phyloP scores from a whole-genome alignment of 2,113 vertebrate species.

The Phoenicopterus ruber region DNA sequence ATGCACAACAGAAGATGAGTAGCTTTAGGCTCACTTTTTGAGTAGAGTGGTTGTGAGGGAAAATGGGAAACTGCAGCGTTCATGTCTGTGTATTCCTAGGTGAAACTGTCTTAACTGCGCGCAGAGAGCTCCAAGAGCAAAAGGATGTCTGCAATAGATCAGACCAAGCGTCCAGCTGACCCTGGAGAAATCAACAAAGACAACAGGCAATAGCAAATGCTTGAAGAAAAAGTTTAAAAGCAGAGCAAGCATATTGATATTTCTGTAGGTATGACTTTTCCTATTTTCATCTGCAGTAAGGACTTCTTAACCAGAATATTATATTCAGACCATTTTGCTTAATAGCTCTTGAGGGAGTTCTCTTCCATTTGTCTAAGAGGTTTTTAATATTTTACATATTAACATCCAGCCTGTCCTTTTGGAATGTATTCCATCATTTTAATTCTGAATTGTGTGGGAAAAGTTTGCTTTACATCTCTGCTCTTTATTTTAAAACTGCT shows the following conservation, averaged over 20 bases:
- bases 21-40: background rate
- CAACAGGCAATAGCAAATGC: background rate
- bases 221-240: background rate
- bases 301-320: background rate
- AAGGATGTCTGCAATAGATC: background rate
- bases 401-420: slow-evolving; percentile 26
- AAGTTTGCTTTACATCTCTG: background rate
- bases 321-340: background rate
- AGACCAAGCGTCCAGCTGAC: background rate
- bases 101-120: background rate
- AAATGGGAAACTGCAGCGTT: background rate
- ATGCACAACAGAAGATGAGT: background rate
- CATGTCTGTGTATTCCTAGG: background rate
- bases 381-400: slow-evolving; percentile 5
- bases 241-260: background rate
- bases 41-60: background rate
- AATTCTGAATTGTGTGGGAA: background rate
- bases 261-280: background rate
- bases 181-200: slow-evolving; percentile 19
- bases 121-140: slow-evolving; percentile 13
- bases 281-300: background rate
- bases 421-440: background rate
- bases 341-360: slow-evolving; percentile 12
- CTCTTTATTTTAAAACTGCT: background rate
- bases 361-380: slow-evolving; percentile 8